These are phyloP conservation scores for Propithecus deckenii DNA, from an alignment of 2,797 vertebrate species.

Conservation along the genomic window DNA sequence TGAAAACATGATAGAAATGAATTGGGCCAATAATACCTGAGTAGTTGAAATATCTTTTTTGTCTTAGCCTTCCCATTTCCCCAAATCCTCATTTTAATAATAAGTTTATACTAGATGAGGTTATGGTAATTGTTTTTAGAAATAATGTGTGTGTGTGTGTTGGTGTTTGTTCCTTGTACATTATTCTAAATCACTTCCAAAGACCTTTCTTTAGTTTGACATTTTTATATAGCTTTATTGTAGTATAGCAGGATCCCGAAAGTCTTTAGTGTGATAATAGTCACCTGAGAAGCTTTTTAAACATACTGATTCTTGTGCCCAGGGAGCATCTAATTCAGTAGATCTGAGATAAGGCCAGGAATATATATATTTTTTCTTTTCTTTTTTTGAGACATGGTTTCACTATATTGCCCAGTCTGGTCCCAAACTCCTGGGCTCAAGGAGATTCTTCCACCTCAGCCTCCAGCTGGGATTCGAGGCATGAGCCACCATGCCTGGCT, in stretches of 20 bases:
- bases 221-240: neutral
- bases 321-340: neutral
- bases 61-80: neutral
- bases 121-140: neutral
- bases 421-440: neutral
- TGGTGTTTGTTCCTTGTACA: neutral
- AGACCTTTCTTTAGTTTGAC: neutral
- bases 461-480: neutral
- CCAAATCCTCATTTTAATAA: neutral
- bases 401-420: neutral
- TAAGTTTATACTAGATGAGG: neutral
- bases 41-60: neutral
- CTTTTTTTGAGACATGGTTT: neutral
- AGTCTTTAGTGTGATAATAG: neutral
- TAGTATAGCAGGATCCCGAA: neutral
- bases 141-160: neutral
- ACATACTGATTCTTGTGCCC: neutral
- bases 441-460: neutral
- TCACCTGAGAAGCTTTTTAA: neutral
- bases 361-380: neutral
- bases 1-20: slow-evolving; percentile 32
- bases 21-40: neutral
- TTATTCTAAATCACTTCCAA: slow-evolving; percentile 8
- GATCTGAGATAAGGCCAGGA: neutral
- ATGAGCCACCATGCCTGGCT: neutral